Conservation (phyloP, 2,888 invertebrate species). For the Drosophila leonis region DNA sequence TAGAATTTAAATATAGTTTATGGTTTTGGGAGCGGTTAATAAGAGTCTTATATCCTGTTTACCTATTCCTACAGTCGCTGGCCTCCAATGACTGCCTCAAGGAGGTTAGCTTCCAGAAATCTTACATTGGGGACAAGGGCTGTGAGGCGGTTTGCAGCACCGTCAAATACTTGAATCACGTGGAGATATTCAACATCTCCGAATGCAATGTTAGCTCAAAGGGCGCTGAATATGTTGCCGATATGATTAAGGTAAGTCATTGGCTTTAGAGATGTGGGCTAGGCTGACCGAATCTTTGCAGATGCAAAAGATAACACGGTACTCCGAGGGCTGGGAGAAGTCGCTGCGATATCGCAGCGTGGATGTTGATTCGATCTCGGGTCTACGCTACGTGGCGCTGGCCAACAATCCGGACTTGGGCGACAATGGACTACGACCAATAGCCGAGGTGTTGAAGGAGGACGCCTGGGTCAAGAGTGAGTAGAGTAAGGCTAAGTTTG, state of each 20-base stretch:
- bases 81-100: slow-evolving; percentile 88
- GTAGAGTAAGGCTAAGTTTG: neutral
- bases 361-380: slow-evolving; percentile 90
- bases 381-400: slow-evolving; percentile 89
- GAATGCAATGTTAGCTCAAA: slow-evolving; percentile 89
- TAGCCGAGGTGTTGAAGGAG: slow-evolving; percentile 90
- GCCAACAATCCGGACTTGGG: slow-evolving; percentile 90
- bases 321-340: slow-evolving; percentile 93
- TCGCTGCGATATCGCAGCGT: slow-evolving; percentile 92
- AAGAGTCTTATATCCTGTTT: neutral
- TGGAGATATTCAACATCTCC: slow-evolving; percentile 89
- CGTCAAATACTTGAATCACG: slow-evolving; percentile 89
- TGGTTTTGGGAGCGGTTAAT: neutral
- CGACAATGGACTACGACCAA: slow-evolving; percentile 88
- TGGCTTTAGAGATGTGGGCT: neutral
- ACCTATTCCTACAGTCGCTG: slow-evolving; percentile 86
- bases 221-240: slow-evolving; percentile 89
- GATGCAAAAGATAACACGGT: slow-evolving; percentile 90
- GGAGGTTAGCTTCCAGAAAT: slow-evolving; percentile 89
- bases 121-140: slow-evolving; percentile 90
- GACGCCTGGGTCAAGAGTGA: slow-evolving; percentile 92
- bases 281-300: slow-evolving; percentile 66
- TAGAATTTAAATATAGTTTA: too few species aligned
- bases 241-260: slow-evolving; percentile 87
- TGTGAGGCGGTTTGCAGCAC: slow-evolving; percentile 90